Evolutionary conservation across 2,797 vertebrate genomes (phyloP), one percentile per base, ranked within the genome.

Genomic region (Labeo calbasu): DNA sequence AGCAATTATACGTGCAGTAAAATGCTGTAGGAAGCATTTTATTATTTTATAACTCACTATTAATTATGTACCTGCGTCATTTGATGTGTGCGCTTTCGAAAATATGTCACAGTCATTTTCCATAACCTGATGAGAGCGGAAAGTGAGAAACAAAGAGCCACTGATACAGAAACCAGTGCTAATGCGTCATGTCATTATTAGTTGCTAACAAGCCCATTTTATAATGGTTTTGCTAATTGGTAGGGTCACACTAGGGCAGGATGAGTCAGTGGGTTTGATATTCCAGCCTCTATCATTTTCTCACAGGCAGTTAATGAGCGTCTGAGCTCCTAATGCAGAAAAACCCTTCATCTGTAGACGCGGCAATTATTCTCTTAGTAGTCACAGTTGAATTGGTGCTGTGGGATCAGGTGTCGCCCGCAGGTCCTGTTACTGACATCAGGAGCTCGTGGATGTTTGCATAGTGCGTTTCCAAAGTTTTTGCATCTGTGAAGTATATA

Each of bases 391-490:
- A 76, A 46, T 59, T 40, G 8, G 14, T 63, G 66, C 68, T 17
- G 19, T 72, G 75, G 75, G 69, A 72, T 87, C 86, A 84, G 79
- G 59, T 85, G 86, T 66, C 83, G 17, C n/a, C 25, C 19, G 17
- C 57, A 73, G 86, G 43, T 87, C 86, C 86, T 78, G 79, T 87
- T 87, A 85, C 86, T 57, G 86, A 57, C 21, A 0, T 13, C 25
- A 59, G 59, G 13, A 48, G 46, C 66, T 77, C 1, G 21, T 32
- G 43, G 11, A 53, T 51, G 65, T 59, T 77, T 48, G 51, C 63
- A 66, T 36, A 61, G 53, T 5, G 8, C 2, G 5, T 75, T 76
- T 46, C 3, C 5, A 32, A 75, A 5, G 15, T 28, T 46, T 81
- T 51, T 69, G 32, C 61, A 81, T 72, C 55, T 21, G 17, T 48